Conservation (phyloP, 2,888 invertebrate genomes). For the Polyommatus iphigenia region DNA sequence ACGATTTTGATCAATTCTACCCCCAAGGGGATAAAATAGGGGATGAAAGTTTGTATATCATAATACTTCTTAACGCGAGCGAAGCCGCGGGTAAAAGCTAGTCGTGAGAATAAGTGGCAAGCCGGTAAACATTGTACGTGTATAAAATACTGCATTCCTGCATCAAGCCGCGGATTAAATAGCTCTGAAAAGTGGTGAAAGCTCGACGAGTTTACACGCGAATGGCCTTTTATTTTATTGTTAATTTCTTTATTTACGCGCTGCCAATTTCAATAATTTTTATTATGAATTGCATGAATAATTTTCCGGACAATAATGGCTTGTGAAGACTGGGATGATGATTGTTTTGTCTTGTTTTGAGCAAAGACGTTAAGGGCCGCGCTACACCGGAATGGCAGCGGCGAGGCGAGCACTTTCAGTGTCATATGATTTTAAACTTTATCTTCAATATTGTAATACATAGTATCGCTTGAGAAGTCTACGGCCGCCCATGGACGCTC, state of each 20-base stretch:
- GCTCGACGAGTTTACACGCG: neutral
- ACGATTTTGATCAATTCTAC: too few species aligned
- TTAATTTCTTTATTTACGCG: slow-evolving; percentile 8
- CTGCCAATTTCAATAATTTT: neutral
- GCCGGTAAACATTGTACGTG: neutral
- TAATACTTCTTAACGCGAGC: too few species aligned
- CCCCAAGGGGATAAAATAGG: too few species aligned
- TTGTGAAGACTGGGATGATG: neutral
- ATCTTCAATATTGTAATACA: too few species aligned
- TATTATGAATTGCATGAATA: neutral
- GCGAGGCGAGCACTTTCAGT: too few species aligned
- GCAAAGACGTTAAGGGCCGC: too few species aligned
- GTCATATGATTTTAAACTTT: too few species aligned
- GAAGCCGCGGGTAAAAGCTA: too few species aligned
- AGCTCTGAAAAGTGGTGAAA: neutral
- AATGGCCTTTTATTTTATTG: slow-evolving; percentile 8
- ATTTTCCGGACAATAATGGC: neutral
- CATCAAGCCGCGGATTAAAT: neutral
- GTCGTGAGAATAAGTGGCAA: neutral
- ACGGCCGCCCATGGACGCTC: too few species aligned
- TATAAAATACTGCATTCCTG: slow-evolving; percentile 12
- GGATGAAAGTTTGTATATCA: too few species aligned
- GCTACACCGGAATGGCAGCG: too few species aligned
- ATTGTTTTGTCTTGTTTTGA: neutral
- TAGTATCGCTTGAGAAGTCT: too few species aligned